Conservation (phyloP, 2,797 vertebrate species). For the Chrysocyon brachyurus region DNA sequence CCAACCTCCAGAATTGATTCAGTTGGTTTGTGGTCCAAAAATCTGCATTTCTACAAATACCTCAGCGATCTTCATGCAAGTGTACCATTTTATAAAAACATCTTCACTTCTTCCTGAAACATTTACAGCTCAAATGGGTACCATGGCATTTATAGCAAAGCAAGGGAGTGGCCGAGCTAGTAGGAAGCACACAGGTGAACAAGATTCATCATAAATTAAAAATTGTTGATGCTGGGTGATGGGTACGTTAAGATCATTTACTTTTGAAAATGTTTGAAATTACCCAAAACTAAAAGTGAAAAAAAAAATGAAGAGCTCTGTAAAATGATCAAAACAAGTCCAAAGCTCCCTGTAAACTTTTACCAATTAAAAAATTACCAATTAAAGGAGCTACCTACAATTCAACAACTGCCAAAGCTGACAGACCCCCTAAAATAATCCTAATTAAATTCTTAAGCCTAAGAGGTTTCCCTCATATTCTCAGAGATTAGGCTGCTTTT, state of each 20-base stretch:
- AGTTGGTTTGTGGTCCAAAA: background rate
- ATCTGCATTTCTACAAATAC: constrained; percentile 43
- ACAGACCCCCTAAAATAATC: background rate
- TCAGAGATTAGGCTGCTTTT: background rate
- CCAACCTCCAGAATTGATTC: background rate
- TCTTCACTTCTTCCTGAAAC: background rate
- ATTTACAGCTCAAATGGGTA: background rate
- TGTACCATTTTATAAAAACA: constrained; percentile 47
- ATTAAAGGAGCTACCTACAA: background rate
- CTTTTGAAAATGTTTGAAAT: background rate
- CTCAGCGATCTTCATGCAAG: background rate
- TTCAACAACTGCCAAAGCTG: background rate
- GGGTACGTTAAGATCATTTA: background rate
- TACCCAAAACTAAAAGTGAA: constrained; percentile 46
- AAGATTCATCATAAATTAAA: background rate
- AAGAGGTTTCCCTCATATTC: background rate
- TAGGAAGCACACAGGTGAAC: background rate
- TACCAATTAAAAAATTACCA: background rate
- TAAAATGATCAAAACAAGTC: background rate
- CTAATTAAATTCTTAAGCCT: background rate
- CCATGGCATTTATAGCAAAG: background rate
- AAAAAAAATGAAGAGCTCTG: background rate
- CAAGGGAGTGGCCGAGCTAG: background rate
- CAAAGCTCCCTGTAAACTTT: background rate
- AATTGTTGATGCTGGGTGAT: background rate